Evolutionary conservation across 1,140 invertebrate genomes (phyloP).

Genomic region (Pseudomyrmex flavicornis): DNA sequence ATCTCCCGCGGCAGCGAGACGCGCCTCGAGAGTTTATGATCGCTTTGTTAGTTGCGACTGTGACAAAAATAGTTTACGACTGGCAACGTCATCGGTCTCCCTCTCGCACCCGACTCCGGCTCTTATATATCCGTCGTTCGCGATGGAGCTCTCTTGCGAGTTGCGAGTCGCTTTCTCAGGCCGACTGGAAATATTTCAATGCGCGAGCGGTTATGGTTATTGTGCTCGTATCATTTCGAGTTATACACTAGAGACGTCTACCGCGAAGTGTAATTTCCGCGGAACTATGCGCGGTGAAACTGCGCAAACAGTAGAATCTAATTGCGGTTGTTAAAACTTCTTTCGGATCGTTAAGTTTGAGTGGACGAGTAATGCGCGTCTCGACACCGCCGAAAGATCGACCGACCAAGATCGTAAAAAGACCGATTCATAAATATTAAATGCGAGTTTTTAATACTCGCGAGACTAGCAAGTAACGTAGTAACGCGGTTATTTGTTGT

Average conservation of each 20-base stretch:
- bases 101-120: background rate
- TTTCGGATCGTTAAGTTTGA: constrained; percentile 36
- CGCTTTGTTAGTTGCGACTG: constrained; percentile 13
- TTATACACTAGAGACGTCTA: background rate
- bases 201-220: constrained; percentile 26
- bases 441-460: background rate
- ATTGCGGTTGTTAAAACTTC: background rate
- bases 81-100: background rate
- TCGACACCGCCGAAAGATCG: background rate
- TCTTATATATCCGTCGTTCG: background rate
- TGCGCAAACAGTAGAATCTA: constrained; percentile 14
- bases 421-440: constrained; percentile 33
- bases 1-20: constrained; percentile 28
- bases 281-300: background rate
- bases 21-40: constrained; percentile 27
- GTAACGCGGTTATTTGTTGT: no score
- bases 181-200: constrained; percentile 33
- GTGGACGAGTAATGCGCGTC: constrained; percentile 3
- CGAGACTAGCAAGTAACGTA: background rate
- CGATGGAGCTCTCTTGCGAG: background rate
- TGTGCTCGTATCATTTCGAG: constrained; percentile 21
- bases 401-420: constrained; percentile 24
- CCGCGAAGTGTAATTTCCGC: constrained; percentile 7
- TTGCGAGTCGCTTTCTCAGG: background rate
- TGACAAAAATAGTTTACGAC: constrained; percentile 52